Conservation (phyloP, 2,797 vertebrate genomes). For the Scolopax rusticola region DNA sequence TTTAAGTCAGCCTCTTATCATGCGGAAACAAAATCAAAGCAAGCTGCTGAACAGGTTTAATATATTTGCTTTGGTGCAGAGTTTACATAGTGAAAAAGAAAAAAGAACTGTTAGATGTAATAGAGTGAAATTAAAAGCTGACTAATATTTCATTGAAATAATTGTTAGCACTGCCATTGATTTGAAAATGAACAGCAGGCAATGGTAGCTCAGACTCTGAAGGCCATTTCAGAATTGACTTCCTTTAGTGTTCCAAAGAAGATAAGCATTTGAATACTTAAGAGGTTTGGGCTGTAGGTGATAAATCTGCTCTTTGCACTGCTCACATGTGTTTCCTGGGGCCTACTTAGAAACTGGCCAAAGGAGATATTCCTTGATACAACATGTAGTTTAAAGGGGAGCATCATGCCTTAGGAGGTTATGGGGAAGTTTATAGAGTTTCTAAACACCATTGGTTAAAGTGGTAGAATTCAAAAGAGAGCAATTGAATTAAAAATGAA, state of each 20-base stretch:
- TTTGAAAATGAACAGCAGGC: not conserved
- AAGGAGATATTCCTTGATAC: not conserved
- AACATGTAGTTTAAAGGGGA: not conserved
- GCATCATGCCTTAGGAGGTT: not conserved
- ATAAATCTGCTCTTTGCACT: not conserved
- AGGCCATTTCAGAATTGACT: not conserved
- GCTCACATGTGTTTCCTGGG: not conserved
- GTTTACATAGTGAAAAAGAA: not conserved
- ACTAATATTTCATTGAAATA: not conserved
- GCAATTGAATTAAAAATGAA: not conserved
- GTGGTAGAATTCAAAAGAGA: not conserved
- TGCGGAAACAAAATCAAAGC: constrained; percentile 16
- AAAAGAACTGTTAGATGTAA: not conserved
- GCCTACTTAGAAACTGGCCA: not conserved
- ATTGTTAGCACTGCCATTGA: not conserved
- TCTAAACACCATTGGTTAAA: not conserved
- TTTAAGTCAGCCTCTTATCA: not conserved
- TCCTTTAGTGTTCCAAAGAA: not conserved
- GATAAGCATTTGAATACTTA: not conserved
- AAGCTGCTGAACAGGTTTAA: not conserved
- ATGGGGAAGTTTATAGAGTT: not conserved
- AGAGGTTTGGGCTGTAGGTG: not conserved
- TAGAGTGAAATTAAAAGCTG: not conserved
- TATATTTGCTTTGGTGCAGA: not conserved
- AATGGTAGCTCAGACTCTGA: not conserved